Percentiles rank a stretch among this genome's conserved stretches.
These are phyloP conservation scores for Cynoglossus semilaevis DNA, from an alignment of 2,113 vertebrate genomes.

Conservation along the genomic window DNA sequence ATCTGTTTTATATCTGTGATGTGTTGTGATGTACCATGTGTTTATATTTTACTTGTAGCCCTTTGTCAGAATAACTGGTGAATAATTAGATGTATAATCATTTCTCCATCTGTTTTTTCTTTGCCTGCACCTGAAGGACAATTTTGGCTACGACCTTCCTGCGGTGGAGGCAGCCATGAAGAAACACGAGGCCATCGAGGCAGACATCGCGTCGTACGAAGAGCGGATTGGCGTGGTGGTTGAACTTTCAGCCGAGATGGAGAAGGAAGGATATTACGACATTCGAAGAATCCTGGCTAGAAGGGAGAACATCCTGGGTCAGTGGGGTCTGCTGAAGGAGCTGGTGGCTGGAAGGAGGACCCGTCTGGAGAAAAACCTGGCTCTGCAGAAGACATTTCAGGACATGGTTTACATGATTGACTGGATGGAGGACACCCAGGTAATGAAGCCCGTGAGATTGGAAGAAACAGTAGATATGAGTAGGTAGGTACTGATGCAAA, in stretches of 20 bases:
- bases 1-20: too few species aligned
- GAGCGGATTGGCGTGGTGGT: conserved; percentile 89
- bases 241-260: conserved; percentile 86
- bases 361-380: conserved; percentile 89
- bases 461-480: neutral
- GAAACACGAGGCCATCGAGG: conserved; percentile 96
- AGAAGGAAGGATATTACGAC: conserved; percentile 88
- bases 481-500: neutral
- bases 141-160: conserved; percentile 93
- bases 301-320: conserved; percentile 91
- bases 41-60: too few species aligned
- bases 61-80: too few species aligned
- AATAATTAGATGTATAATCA: too few species aligned
- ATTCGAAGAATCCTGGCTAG: conserved; percentile 83
- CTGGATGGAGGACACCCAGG: conserved; percentile 99
- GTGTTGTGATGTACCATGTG: too few species aligned
- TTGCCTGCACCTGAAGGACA: conserved; percentile 77
- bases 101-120: neutral
- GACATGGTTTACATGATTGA: conserved; percentile 99
- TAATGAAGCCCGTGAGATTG: conserved; percentile 35
- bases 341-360: conserved; percentile 81
- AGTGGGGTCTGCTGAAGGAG: conserved; percentile 89
- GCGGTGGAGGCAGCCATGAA: conserved; percentile 96
- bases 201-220: conserved; percentile 91
- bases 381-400: conserved; percentile 93